Percentiles rank a stretch among this genome's conserved stretches.
Conservation (phyloP, 64 coral and sea anemone species). For the Actinia equina region DNA sequence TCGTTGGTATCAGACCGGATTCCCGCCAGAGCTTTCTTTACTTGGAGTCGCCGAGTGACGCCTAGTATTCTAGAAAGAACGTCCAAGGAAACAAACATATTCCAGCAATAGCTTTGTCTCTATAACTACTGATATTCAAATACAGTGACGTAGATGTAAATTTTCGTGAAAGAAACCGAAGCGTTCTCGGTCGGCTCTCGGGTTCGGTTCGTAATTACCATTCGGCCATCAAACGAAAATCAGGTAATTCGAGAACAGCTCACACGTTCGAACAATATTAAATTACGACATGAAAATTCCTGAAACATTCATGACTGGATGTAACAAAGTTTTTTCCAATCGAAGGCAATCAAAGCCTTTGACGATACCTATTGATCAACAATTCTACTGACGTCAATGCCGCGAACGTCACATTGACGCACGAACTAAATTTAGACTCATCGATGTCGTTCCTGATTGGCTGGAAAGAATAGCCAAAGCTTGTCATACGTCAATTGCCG, state of each 20-base stretch:
- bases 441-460: constrained; percentile 52
- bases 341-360: constrained; percentile 33
- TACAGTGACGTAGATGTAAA: constrained; percentile 40
- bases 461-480: constrained; percentile 12
- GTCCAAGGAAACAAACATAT: constrained; percentile 23
- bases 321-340: constrained; percentile 33
- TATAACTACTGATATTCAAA: constrained; percentile 15
- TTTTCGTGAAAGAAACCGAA: background rate
- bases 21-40: constrained; percentile 5
- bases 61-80: constrained; percentile 27
- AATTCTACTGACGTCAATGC: constrained; percentile 79
- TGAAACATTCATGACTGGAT: constrained; percentile 21
- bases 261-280: constrained; percentile 14
- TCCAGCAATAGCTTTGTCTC: constrained; percentile 27
- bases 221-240: constrained; percentile 16
- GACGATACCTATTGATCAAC: constrained; percentile 91
- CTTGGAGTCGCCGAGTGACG: constrained; percentile 10
- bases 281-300: constrained; percentile 17
- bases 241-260: constrained; percentile 11
- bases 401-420: constrained; percentile 87
- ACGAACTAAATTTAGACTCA: constrained; percentile 71
- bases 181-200: background rate
- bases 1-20: constrained; percentile 22
- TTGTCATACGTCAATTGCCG: constrained; percentile 20
- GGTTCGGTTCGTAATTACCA: constrained; percentile 23